Percentiles rank a stretch among this genome's conserved stretches.
These are phyloP conservation scores for Zosterops lateralis DNA, from an alignment of 2,113 vertebrate genomes.

Conservation along the genomic window DNA sequence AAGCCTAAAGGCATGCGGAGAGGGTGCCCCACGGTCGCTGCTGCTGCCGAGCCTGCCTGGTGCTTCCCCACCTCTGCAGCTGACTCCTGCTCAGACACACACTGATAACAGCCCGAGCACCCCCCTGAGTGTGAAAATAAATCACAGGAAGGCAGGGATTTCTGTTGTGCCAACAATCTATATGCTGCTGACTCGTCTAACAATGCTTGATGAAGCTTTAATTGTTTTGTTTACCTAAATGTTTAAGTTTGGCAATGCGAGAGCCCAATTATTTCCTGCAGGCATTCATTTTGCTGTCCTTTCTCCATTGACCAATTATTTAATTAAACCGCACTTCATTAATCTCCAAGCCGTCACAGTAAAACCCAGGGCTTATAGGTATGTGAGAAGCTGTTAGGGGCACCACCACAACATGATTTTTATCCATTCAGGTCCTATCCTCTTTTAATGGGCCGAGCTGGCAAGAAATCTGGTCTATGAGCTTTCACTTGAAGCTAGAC, in stretches of 20 bases:
- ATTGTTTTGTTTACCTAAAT: constrained; percentile 71
- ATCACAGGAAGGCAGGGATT: constrained; percentile 4
- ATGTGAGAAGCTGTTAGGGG: constrained; percentile 40
- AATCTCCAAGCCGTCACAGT: constrained; percentile 59
- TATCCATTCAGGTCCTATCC: constrained; percentile 42
- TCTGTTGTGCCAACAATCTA: constrained; percentile 35
- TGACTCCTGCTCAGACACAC: constrained; percentile 5
- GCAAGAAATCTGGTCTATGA: constrained; percentile 51
- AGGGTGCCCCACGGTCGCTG: background rate
- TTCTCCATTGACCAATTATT: constrained; percentile 75
- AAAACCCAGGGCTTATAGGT: constrained; percentile 46
- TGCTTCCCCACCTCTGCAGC: background rate
- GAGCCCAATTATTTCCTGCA: constrained; percentile 61
- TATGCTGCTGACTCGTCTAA: constrained; percentile 25
- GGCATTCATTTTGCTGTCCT: constrained; percentile 61
- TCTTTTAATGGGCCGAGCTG: constrained; percentile 62
- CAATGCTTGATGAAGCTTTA: constrained; percentile 64
- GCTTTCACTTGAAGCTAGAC: constrained; percentile 50
- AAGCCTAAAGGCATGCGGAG: background rate
- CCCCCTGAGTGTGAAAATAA: background rate
- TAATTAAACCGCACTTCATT: constrained; percentile 77
- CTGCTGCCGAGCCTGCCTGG: background rate
- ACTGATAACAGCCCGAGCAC: background rate
- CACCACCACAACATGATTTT: constrained; percentile 13
- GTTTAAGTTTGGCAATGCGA: constrained; percentile 62